Evolutionary conservation across 2,113 vertebrate genomes (phyloP).

Genomic region (Psophia crepitans): DNA sequence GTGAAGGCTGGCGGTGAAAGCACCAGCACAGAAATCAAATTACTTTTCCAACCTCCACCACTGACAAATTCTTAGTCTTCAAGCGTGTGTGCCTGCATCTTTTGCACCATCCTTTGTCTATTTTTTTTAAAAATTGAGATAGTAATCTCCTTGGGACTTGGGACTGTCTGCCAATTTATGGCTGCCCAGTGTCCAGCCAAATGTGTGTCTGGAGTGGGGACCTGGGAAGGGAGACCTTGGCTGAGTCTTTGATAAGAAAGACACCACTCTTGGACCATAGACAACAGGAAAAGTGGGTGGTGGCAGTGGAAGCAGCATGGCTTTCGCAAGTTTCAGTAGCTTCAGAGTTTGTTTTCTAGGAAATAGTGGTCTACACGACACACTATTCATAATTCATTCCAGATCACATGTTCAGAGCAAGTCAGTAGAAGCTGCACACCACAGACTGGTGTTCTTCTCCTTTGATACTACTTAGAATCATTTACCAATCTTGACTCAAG

Average conservation of each 20-base stretch:
- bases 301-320: not conserved
- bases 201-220: not conserved
- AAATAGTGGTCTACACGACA: accelerated
- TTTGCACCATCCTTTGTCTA: not conserved
- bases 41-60: not conserved
- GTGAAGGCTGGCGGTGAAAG: not conserved
- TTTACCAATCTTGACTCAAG: not conserved
- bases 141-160: not conserved
- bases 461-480: not conserved
- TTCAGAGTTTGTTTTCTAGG: constrained; percentile 11
- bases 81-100: not conserved
- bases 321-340: not conserved
- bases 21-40: not conserved
- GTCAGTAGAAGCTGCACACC: not conserved
- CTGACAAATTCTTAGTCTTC: not conserved
- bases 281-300: not conserved
- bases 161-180: not conserved
- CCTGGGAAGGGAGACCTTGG: not conserved
- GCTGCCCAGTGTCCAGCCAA: not conserved
- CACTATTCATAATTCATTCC: not conserved
- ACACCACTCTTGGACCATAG: not conserved
- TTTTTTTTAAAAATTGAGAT: not conserved
- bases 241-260: not conserved
- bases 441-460: not conserved
- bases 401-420: not conserved